Conservation (phyloP, 2,888 invertebrate genomes). For the Maniola hyperantus region DNA sequence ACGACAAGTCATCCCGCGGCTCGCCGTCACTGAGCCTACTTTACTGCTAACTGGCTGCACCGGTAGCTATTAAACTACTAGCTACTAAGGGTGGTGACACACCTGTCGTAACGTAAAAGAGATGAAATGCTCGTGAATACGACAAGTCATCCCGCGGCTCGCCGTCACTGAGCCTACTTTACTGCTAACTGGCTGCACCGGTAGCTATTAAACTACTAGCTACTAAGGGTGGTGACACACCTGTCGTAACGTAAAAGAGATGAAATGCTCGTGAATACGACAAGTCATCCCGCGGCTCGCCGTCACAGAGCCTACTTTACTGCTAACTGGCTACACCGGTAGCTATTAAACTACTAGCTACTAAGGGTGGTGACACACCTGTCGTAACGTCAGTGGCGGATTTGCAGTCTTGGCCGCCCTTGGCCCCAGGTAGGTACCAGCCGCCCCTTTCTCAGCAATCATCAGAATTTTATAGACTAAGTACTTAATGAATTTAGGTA, state of each 20-base stretch:
- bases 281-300: slow-evolving; percentile 30
- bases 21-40: slow-evolving; percentile 29
- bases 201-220: slow-evolving; percentile 33
- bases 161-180: slow-evolving; percentile 30
- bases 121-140: slow-evolving; percentile 27
- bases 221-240: background rate
- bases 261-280: slow-evolving; percentile 26
- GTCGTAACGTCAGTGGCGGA: no score
- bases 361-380: background rate
- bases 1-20: slow-evolving; percentile 29
- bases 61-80: slow-evolving; percentile 31
- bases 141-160: slow-evolving; percentile 29
- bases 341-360: slow-evolving; percentile 30
- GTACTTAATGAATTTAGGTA: no score
- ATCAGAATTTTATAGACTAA: no score
- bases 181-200: slow-evolving; percentile 28
- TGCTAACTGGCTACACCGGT: slow-evolving; percentile 31
- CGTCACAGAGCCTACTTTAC: slow-evolving; percentile 28
- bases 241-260: slow-evolving; percentile 26
- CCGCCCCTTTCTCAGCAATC: no score
- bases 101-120: slow-evolving; percentile 24
- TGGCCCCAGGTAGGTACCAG: no score
- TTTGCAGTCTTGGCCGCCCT: no score
- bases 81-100: slow-evolving; percentile 4
- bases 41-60: slow-evolving; percentile 28